A percentile compares a stretch with the other conserved stretches of the same genome.
Conservation (phyloP, 53 echinoderm and acorn worm species). For the Paelopatides confundens region DNA sequence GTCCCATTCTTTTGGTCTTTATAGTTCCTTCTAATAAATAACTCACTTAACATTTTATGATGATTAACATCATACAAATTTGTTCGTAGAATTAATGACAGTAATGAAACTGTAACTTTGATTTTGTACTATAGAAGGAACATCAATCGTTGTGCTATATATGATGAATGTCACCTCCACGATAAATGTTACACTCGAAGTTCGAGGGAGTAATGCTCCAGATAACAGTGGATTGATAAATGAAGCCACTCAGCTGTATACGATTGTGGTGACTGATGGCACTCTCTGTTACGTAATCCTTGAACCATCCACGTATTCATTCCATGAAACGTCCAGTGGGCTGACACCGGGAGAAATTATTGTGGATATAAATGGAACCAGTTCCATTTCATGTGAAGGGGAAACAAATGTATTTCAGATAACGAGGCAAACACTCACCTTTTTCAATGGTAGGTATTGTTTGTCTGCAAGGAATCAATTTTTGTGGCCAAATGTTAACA, state of each 20-base stretch:
- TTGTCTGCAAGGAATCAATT: too few species aligned
- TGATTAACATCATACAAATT: too few species aligned
- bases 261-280: neutral
- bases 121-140: neutral
- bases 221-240: neutral
- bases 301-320: neutral
- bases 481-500: too few species aligned
- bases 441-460: neutral
- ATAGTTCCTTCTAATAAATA: too few species aligned
- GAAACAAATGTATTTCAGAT: neutral
- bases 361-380: neutral
- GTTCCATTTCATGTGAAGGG: neutral
- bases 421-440: neutral
- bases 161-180: neutral
- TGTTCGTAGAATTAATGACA: too few species aligned
- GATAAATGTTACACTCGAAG: neutral
- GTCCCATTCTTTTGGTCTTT: too few species aligned
- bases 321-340: neutral
- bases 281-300: neutral
- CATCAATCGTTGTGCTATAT: neutral
- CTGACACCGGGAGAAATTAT: neutral
- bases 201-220: neutral
- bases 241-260: neutral
- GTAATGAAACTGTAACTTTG: too few species aligned
- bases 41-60: too few species aligned